These are phyloP conservation scores for Crambe crambe DNA, from an alignment of 37 sponge, comb jelly and placozoan species.

Conservation along the genomic window DNA sequence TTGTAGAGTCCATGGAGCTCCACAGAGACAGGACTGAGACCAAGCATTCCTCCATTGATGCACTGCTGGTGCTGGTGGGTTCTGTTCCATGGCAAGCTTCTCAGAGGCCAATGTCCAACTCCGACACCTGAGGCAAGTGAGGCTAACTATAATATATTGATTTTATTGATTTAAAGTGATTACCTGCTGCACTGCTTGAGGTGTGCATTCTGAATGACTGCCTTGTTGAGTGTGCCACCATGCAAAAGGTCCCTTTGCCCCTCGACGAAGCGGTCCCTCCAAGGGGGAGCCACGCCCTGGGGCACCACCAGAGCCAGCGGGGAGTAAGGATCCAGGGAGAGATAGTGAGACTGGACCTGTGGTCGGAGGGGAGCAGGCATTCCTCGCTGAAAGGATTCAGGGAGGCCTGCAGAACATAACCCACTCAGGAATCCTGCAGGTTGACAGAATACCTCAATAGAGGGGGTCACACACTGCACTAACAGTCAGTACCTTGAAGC, in stretches of 20 bases:
- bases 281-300: slow-evolving; percentile 54
- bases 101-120: slow-evolving; percentile 60
- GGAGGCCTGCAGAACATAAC: slow-evolving; percentile 22
- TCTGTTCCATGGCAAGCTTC: neutral
- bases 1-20: slow-evolving; percentile 43
- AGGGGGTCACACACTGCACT: neutral
- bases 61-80: slow-evolving; percentile 18
- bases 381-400: slow-evolving; percentile 38
- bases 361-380: slow-evolving; percentile 43
- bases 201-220: slow-evolving; percentile 36
- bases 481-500: slow-evolving; percentile 43
- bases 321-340: slow-evolving; percentile 60
- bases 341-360: slow-evolving; percentile 42
- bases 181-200: slow-evolving; percentile 77
- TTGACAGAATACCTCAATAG: neutral
- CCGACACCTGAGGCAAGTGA: slow-evolving; percentile 32
- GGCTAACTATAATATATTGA: neutral
- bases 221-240: slow-evolving; percentile 50
- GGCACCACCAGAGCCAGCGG: slow-evolving; percentile 72
- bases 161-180: neutral
- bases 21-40: slow-evolving; percentile 61
- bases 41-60: slow-evolving; percentile 58
- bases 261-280: slow-evolving; percentile 69
- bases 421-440: slow-evolving; percentile 66
- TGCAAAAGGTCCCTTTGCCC: slow-evolving; percentile 60